A percentile compares a stretch with the other conserved stretches of the same genome.
Evolutionary conservation across 2,113 vertebrate genomes (phyloP).

Genomic region (Hemiprocne comata): DNA sequence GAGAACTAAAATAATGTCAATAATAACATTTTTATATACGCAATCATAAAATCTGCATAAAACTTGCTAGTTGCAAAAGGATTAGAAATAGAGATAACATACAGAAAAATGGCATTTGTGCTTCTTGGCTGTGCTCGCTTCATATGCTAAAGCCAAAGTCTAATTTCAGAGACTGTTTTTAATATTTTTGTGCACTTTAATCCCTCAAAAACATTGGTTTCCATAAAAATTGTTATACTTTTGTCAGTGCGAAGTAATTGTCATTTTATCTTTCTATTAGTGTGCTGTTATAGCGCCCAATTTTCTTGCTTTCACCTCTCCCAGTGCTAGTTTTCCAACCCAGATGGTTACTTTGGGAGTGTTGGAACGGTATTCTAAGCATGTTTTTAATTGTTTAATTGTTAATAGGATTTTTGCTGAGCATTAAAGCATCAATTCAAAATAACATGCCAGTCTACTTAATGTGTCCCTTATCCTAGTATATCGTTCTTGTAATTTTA

Average conservation of each 20-base stretch:
- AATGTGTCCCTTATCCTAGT: neutral
- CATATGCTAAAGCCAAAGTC: neutral
- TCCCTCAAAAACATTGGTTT: neutral
- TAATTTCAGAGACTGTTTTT: slow-evolving; percentile 11
- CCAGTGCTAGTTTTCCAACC: neutral
- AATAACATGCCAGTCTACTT: neutral
- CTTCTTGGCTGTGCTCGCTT: neutral
- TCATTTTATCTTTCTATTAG: neutral
- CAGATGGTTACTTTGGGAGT: neutral
- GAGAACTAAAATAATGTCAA: neutral
- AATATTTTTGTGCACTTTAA: neutral
- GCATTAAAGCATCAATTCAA: neutral
- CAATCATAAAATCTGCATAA: neutral
- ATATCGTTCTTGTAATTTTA: neutral
- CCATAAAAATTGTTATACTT: neutral
- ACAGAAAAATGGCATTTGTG: neutral
- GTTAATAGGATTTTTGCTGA: neutral
- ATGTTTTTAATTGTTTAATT: slow-evolving; percentile 28
- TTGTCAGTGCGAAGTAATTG: neutral
- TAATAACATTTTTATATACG: neutral
- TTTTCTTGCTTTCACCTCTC: neutral
- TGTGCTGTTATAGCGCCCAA: neutral
- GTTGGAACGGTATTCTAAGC: slow-evolving; percentile 15
- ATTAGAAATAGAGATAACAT: neutral
- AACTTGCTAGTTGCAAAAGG: neutral